Percentiles rank a stretch among this genome's conserved stretches.
These are phyloP conservation scores for Augochlorella aurata DNA, from an alignment of 2,888 invertebrate genomes.

Conservation along the genomic window DNA sequence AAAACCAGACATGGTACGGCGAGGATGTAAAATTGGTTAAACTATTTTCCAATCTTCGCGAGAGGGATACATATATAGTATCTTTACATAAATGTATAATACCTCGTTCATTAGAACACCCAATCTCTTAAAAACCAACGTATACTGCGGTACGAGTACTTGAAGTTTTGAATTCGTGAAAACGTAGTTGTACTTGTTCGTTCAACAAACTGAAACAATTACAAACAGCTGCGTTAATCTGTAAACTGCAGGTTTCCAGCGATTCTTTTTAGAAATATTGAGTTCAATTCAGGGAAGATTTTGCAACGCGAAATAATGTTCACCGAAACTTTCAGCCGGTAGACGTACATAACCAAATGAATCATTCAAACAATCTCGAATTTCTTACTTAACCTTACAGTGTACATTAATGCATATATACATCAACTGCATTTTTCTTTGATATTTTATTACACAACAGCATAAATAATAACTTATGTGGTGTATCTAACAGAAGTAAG, in stretches of 20 bases:
- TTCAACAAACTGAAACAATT: not conserved
- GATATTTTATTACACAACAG: too few species aligned
- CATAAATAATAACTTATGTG: too few species aligned
- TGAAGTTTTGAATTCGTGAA: not conserved
- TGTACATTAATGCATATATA: too few species aligned
- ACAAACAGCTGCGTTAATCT: not conserved
- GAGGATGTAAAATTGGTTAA: not conserved
- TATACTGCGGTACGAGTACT: not conserved
- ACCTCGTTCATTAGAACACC: not conserved
- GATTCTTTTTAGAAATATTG: not conserved
- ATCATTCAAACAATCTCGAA: not conserved
- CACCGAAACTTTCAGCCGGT: not conserved
- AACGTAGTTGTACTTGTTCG: not conserved
- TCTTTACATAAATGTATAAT: not conserved
- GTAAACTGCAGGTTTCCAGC: not conserved
- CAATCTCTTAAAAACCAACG: not conserved
- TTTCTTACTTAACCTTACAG: not conserved
- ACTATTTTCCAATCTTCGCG: not conserved
- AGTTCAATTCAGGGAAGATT: not conserved
- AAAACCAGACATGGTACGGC: too few species aligned
- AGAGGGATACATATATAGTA: not conserved
- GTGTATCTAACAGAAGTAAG: too few species aligned
- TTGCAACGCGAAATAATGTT: not conserved
- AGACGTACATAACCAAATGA: not conserved
- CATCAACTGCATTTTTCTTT: too few species aligned